Evolutionary conservation across 2,888 invertebrate genomes (phyloP), one percentile per base, ranked within the genome.

Genomic region (Dryocosmus kuriphilus): DNA sequence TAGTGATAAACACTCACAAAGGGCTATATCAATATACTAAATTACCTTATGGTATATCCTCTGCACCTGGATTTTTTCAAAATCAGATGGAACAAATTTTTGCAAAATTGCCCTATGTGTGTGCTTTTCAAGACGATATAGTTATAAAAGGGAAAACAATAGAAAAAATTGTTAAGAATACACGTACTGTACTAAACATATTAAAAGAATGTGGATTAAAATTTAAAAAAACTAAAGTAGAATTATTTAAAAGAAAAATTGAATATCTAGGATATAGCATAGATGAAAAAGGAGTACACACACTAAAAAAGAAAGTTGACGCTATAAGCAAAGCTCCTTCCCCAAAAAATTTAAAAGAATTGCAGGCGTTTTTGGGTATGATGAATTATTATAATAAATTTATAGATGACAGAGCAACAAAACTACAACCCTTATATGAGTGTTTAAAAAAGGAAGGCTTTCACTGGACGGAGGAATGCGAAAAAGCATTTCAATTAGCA

Each of bases 251-350:
- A 35, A 35, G 35, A 35, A 35, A 35, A 35, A 35, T 35, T 35
- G 35, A 35, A 35, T 35, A 35, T 35, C 2, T 19, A 46, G 14
- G 46, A 1, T 89, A 82, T 86, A 86, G 1, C 85, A 86, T 8
- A 85, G 35, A 89, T 27, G 86, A 90, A 74, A 84, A 85, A 62
- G 90, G 90, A 81, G 88, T 88, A 6, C 81, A 89, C 61, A 87
- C 89, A 11, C 89, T 90, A 78, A 86, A 89, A 89, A 3, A 83
- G 82, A n/a, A n/a, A n/a, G n/a, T n/a, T n/a, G n/a, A n/a, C n/a
- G n/a, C n/a, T n/a, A n/a, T n/a, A n/a, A n/a, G n/a, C n/a, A n/a
- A n/a, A n/a, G n/a, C n/a, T n/a, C n/a, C n/a, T n/a, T n/a, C n/a
- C n/a, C n/a, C n/a, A n/a, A n/a, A n/a, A n/a, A n/a, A n/a, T n/a